phyloP scores from a whole-genome alignment of 2,888 invertebrate species.

The Drosophila testacea region DNA sequence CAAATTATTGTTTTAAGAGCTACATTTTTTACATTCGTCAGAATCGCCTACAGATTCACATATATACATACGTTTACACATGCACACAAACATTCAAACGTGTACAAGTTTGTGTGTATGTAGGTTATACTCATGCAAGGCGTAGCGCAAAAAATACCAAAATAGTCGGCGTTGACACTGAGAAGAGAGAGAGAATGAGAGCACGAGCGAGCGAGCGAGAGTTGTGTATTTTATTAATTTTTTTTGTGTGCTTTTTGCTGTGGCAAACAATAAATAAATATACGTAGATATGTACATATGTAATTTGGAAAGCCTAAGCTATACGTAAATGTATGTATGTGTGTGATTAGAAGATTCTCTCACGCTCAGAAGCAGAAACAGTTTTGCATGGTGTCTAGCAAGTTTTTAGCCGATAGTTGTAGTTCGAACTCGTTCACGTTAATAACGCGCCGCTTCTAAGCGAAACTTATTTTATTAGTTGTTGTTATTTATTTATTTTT shows the following conservation, averaged over 20 bases:
- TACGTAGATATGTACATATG: slow-evolving; percentile 14
- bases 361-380: slow-evolving; percentile 48
- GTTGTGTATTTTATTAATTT: slow-evolving; percentile 35
- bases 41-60: slow-evolving; percentile 39
- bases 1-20: slow-evolving; percentile 30
- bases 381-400: slow-evolving; percentile 34
- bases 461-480: slow-evolving; percentile 44
- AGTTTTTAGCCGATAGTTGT: slow-evolving; percentile 61
- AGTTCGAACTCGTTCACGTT: slow-evolving; percentile 61
- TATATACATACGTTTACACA: slow-evolving; percentile 25
- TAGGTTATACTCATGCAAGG: slow-evolving; percentile 59
- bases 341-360: slow-evolving; percentile 67
- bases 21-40: slow-evolving; percentile 51
- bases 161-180: slow-evolving; percentile 67
- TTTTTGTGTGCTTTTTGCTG: slow-evolving; percentile 51
- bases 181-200: slow-evolving; percentile 28
- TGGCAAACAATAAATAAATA: slow-evolving; percentile 69
- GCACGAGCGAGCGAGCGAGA: slow-evolving; percentile 25
- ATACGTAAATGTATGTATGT: slow-evolving; percentile 31
- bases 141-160: slow-evolving; percentile 67
- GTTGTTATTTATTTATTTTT: slow-evolving; percentile 52
- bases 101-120: slow-evolving; percentile 34
- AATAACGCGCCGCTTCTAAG: slow-evolving; percentile 50
- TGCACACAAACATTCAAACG: slow-evolving; percentile 9
- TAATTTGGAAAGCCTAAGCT: slow-evolving; percentile 51